A percentile compares a stretch with the other conserved stretches of the same genome.
phyloP scores from a whole-genome alignment of 92 coral and sea anemone species.

The Nematostella vectensis region DNA sequence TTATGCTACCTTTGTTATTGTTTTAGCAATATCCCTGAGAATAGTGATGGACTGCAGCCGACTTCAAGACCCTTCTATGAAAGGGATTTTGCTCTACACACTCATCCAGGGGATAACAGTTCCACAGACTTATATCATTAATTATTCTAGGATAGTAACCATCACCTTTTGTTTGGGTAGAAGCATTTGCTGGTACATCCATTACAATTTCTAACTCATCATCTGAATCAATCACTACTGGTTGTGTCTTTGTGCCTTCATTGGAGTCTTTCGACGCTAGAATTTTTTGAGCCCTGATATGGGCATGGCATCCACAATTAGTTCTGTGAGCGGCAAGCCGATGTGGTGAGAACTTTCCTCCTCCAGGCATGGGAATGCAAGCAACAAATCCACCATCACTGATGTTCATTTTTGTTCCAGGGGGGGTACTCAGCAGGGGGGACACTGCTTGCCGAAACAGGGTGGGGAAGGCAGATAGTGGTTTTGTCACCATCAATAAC shows the following conservation, averaged over 20 bases:
- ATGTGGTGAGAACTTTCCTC: slow-evolving; percentile 7
- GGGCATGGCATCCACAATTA: slow-evolving; percentile 12
- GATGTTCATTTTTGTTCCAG: slow-evolving; percentile 2
- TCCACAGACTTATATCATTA: too few species aligned
- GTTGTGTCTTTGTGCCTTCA: slow-evolving; percentile 26
- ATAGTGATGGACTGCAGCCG: too few species aligned
- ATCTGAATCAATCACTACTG: slow-evolving; percentile 57
- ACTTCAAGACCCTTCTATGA: too few species aligned
- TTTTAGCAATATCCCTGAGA: too few species aligned
- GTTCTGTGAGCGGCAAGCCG: background rate
- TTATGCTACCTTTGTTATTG: too few species aligned
- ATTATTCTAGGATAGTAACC: too few species aligned
- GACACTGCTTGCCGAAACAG: slow-evolving; percentile 1
- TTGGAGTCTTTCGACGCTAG: background rate
- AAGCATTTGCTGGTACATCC: slow-evolving; percentile 3
- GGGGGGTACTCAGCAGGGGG: background rate
- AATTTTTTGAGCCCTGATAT: slow-evolving; percentile 4
- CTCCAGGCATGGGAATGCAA: slow-evolving; percentile 8
- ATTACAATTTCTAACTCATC: slow-evolving; percentile 17
- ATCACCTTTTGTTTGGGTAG: slow-evolving; percentile 5
- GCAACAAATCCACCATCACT: slow-evolving; percentile 4
- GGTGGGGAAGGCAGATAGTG: slow-evolving; percentile 12
- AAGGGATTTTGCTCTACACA: too few species aligned
- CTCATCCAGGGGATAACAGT: too few species aligned
- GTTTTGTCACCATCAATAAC: slow-evolving; percentile 13